phyloP scores from a whole-genome alignment of 2,797 vertebrate genomes.

The Platalea minor region DNA sequence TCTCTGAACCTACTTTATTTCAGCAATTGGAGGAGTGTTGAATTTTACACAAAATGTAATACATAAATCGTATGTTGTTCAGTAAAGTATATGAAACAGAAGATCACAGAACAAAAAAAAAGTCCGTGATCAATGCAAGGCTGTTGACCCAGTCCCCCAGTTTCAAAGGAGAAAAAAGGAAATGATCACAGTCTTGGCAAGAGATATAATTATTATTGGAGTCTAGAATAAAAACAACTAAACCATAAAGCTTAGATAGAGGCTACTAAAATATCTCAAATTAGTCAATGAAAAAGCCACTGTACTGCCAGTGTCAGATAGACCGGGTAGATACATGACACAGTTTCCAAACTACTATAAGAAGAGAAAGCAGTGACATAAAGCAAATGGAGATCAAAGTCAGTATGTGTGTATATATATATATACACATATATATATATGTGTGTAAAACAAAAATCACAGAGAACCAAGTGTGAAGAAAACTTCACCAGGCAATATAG shows the following conservation, averaged over 20 bases:
- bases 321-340: neutral
- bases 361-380: neutral
- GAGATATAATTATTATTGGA: neutral
- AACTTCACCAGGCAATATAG: neutral
- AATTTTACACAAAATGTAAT: neutral
- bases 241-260: neutral
- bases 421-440: no score
- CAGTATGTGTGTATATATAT: neutral
- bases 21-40: neutral
- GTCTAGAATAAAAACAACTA: neutral
- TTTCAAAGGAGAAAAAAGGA: neutral
- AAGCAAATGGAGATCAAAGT: neutral
- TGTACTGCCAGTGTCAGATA: neutral
- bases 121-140: neutral
- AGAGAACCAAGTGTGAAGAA: neutral
- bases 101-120: neutral
- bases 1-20: neutral
- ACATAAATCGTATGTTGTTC: neutral
- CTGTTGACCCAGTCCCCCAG: accelerated
- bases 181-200: neutral
- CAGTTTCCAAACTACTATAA: neutral
- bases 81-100: neutral
- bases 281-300: neutral
- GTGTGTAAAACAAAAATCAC: no score
- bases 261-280: neutral